A percentile compares a stretch with the other conserved stretches of the same genome.
Evolutionary conservation across 92 coral and sea anemone species (phyloP).

Genomic region (Paramuricea clavata): DNA sequence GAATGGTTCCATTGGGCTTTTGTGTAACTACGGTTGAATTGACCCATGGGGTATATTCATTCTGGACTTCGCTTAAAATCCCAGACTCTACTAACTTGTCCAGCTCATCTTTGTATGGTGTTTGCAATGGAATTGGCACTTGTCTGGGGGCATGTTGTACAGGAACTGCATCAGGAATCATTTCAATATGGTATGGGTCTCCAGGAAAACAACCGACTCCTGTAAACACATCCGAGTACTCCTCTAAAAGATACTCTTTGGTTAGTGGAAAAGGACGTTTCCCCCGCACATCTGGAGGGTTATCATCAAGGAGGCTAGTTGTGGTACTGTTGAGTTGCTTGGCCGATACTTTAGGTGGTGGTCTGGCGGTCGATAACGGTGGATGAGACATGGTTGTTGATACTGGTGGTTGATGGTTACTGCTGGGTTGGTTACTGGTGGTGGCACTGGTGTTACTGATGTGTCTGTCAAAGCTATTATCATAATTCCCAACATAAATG

Average conservation of each 20-base stretch:
- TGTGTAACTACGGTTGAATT: conserved; percentile 62
- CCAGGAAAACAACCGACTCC: conserved; percentile 76
- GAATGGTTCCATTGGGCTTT: conserved; percentile 58
- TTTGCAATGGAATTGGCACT: conserved; percentile 64
- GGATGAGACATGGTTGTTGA: no score
- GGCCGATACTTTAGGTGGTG: no score
- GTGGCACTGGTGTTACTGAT: no score
- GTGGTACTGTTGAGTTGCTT: no score
- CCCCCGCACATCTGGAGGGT: no score
- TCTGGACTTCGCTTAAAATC: conserved; percentile 54
- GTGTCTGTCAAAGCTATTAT: no score
- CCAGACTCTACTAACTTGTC: conserved; percentile 49
- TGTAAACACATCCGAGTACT: conserved; percentile 67
- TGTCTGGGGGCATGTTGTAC: conserved; percentile 75
- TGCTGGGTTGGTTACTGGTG: no score
- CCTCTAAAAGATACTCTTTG: conserved; percentile 63
- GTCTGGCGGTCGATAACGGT: no score
- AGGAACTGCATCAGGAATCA: conserved; percentile 53
- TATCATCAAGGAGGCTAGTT: no score
- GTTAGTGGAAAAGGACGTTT: conserved; percentile 64
- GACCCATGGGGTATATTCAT: conserved; percentile 68
- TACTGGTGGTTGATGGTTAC: no score
- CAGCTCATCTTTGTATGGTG: conserved; percentile 64
- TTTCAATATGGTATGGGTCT: conserved; percentile 67
- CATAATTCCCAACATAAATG: no score